Evolutionary conservation across 2,113 vertebrate genomes (phyloP).

Genomic region (Dendropsophus ebraccatus): DNA sequence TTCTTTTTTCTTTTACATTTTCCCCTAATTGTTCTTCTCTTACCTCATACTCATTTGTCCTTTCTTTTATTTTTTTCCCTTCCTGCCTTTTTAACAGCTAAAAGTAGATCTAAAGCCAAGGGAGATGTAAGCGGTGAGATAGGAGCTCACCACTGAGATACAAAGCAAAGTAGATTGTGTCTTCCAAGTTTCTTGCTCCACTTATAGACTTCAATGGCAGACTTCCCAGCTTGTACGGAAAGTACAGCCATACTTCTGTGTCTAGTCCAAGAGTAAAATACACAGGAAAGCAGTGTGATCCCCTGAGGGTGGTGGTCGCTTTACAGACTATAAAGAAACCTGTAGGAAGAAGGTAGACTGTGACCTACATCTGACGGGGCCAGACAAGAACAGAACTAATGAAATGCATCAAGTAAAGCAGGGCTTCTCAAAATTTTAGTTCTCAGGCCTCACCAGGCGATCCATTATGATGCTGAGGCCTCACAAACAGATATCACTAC

Average conservation of each 20-base stretch:
- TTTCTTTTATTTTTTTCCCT: no score
- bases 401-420: slow-evolving; percentile 12
- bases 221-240: background rate
- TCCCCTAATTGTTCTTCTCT: no score
- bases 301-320: background rate
- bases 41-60: no score
- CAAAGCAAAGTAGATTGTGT: background rate
- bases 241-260: background rate
- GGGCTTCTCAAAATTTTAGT: no score
- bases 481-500: no score
- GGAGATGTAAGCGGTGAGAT: background rate
- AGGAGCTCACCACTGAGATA: background rate
- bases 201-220: background rate
- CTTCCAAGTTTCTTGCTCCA: background rate
- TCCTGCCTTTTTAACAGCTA: slow-evolving; percentile 1
- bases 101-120: slow-evolving; percentile 2
- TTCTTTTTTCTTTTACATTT: no score
- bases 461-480: no score
- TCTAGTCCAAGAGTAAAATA: background rate
- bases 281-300: background rate
- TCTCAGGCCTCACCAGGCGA: no score
- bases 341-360: background rate
- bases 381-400: slow-evolving; percentile 10
- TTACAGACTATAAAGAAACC: background rate
- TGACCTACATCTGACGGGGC: slow-evolving; percentile 28